These are phyloP conservation scores for Ostrea edulis DNA, from an alignment of 1,140 invertebrate species.

Conservation along the genomic window DNA sequence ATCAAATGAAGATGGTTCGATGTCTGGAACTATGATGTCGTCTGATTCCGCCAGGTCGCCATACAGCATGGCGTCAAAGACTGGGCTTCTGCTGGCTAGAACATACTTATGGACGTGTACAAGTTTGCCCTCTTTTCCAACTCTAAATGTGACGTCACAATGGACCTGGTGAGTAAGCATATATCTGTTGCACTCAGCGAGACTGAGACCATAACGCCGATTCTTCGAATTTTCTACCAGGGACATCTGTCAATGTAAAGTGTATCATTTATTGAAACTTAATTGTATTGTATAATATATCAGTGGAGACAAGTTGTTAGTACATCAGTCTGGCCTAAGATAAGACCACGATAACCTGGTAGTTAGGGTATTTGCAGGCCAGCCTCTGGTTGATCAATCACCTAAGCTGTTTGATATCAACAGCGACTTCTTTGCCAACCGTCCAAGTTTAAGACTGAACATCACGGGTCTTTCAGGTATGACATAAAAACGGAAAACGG, in stretches of 20 bases:
- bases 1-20: constrained; percentile 41
- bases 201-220: background rate
- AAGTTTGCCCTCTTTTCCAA: constrained; percentile 73
- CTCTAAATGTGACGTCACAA: constrained; percentile 62
- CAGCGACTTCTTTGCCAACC: no score
- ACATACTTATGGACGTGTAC: constrained; percentile 90
- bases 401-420: no score
- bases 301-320: no score
- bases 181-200: constrained; percentile 56
- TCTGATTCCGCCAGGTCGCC: constrained; percentile 42
- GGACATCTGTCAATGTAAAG: background rate
- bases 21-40: constrained; percentile 36
- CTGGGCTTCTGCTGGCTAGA: constrained; percentile 87
- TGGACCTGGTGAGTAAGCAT: constrained; percentile 59
- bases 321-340: no score
- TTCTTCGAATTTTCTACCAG: background rate
- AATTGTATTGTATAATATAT: no score
- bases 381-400: no score
- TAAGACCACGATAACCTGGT: no score
- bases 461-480: no score
- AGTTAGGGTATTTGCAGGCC: no score
- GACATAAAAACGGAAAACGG: no score
- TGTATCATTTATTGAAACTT: no score
- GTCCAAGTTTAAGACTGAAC: no score
- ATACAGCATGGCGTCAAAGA: constrained; percentile 92